Percentiles rank a stretch among this genome's conserved stretches.
Evolutionary conservation across 2,797 vertebrate species (phyloP).

Genomic region (Typhlichthys subterraneus): DNA sequence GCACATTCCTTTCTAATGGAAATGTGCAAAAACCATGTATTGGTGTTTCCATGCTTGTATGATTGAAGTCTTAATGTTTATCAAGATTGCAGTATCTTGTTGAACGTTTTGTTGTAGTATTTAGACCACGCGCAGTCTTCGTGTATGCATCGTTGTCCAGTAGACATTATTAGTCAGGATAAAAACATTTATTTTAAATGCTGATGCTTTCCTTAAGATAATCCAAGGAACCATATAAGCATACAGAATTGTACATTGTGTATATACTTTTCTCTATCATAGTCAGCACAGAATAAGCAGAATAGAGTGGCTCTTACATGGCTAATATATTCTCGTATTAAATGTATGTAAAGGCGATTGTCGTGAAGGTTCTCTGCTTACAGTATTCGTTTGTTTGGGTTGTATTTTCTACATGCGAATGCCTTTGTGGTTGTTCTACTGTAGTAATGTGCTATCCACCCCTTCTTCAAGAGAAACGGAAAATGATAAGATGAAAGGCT

Average conservation of each 20-base stretch:
- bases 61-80: slow-evolving; percentile 51
- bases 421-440: slow-evolving; percentile 34
- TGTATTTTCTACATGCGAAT: slow-evolving; percentile 19
- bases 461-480: slow-evolving; percentile 40
- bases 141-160: slow-evolving; percentile 42
- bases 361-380: slow-evolving; percentile 33
- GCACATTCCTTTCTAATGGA: slow-evolving; percentile 64
- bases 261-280: slow-evolving; percentile 38
- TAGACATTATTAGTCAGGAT: slow-evolving; percentile 38
- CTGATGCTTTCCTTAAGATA: slow-evolving; percentile 45
- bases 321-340: slow-evolving; percentile 22
- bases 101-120: slow-evolving; percentile 1
- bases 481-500: slow-evolving; percentile 56
- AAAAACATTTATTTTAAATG: slow-evolving; percentile 50
- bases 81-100: slow-evolving; percentile 39
- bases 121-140: neutral
- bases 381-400: slow-evolving; percentile 11
- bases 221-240: slow-evolving; percentile 28
- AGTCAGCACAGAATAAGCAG: slow-evolving; percentile 19
- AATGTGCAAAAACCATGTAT: slow-evolving; percentile 60
- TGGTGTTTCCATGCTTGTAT: slow-evolving; percentile 30
- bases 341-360: slow-evolving; percentile 30
- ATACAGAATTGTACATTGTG: slow-evolving; percentile 54
- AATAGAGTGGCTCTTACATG: slow-evolving; percentile 26
- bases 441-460: slow-evolving; percentile 20